Conservation (phyloP, 2,888 invertebrate genomes). For the Rhamphomyia laevipes region DNA sequence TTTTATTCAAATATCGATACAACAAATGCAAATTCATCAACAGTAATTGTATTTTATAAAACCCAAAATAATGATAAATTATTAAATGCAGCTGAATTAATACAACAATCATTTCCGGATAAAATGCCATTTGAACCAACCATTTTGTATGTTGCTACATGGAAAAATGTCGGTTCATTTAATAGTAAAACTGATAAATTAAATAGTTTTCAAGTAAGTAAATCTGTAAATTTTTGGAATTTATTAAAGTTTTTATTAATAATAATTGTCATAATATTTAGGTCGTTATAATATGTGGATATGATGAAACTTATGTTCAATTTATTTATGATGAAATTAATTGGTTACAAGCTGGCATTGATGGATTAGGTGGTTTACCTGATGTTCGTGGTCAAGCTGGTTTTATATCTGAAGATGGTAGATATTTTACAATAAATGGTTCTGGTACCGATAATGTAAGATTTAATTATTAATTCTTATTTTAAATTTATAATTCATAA, state of each 20-base stretch:
- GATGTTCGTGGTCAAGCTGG: conserved; percentile 92
- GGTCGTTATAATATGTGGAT: conserved; percentile 29
- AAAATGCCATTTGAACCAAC: conserved; percentile 61
- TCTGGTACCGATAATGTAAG: conserved; percentile 81
- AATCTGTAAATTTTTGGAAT: too few relatives aligned
- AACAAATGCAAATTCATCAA: conserved; percentile 42
- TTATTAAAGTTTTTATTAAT: background rate
- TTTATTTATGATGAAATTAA: conserved; percentile 82
- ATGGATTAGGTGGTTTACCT: conserved; percentile 58
- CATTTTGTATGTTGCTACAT: conserved; percentile 77
- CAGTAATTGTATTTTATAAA: conserved; percentile 62
- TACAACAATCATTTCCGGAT: conserved; percentile 62
- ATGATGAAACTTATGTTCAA: conserved; percentile 64
- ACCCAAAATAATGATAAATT: conserved; percentile 49
- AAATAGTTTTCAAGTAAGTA: conserved; percentile 78
- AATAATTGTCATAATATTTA: conserved; percentile 6
- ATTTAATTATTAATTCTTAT: conserved; percentile 20
- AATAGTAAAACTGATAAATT: conserved; percentile 51
- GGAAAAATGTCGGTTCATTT: conserved; percentile 73
- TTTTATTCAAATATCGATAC: conserved; percentile 88
- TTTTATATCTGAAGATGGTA: conserved; percentile 73
- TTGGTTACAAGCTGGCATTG: conserved; percentile 74
- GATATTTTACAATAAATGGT: conserved; percentile 61
- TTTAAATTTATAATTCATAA: background rate
- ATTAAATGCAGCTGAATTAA: conserved; percentile 53